Percentiles rank a stretch among this genome's conserved stretches.
These are phyloP conservation scores for Alsophila aescularia DNA, from an alignment of 2,888 invertebrate genomes.

Conservation along the genomic window DNA sequence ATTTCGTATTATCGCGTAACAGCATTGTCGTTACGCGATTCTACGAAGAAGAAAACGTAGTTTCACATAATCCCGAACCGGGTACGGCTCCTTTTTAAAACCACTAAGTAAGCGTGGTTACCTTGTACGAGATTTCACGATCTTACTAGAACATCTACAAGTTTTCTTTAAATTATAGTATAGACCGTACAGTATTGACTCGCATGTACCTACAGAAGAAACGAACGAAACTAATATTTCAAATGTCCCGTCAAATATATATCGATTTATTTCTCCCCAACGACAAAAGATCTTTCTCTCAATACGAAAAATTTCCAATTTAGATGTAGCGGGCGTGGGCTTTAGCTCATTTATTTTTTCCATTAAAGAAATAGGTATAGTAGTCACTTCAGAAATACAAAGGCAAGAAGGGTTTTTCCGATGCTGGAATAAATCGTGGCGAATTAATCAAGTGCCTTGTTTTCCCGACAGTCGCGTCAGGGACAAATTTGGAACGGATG, in stretches of 20 bases:
- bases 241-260: constrained; percentile 15
- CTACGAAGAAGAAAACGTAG: too few species aligned
- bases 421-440: constrained; percentile 53
- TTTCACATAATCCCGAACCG: too few species aligned
- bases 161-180: too few species aligned
- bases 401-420: constrained; percentile 40
- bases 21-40: too few species aligned
- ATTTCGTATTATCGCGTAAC: too few species aligned
- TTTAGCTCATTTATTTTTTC: constrained; percentile 37
- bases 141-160: too few species aligned
- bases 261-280: constrained; percentile 18
- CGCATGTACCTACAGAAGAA: neutral
- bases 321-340: constrained; percentile 30
- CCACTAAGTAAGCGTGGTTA: too few species aligned
- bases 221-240: constrained; percentile 14
- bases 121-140: too few species aligned
- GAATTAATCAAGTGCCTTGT: constrained; percentile 67
- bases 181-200: neutral
- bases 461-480: constrained; percentile 51
- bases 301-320: constrained; percentile 36
- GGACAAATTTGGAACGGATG: constrained; percentile 53
- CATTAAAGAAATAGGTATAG: constrained; percentile 39
- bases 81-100: too few species aligned
- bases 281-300: constrained; percentile 31
- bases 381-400: constrained; percentile 40